Percentiles rank a stretch among this genome's conserved stretches.
Conservation (phyloP, 2,888 invertebrate genomes). For the Drosophila niveifrons region DNA sequence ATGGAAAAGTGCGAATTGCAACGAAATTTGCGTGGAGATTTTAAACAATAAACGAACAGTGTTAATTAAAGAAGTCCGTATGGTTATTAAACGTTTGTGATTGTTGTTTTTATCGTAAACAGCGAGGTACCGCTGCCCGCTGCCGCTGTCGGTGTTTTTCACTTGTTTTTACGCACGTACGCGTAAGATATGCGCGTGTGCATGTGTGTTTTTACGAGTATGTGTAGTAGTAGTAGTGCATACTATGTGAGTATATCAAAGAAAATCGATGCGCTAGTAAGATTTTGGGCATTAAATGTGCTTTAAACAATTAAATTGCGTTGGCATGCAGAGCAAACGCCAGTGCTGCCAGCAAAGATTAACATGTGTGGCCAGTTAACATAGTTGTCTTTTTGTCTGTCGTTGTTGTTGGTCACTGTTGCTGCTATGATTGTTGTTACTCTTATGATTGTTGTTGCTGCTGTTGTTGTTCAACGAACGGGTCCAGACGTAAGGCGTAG, state of each 20-base stretch:
- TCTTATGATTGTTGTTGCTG: slow-evolving; percentile 26
- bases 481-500: slow-evolving; percentile 64
- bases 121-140: not conserved
- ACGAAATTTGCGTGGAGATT: slow-evolving; percentile 24
- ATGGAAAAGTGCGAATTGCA: slow-evolving; percentile 41
- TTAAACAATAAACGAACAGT: slow-evolving; percentile 6
- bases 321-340: slow-evolving; percentile 18
- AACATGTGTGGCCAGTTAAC: slow-evolving; percentile 51
- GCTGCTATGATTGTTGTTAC: slow-evolving; percentile 28
- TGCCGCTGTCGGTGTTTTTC: slow-evolving; percentile 69
- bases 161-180: slow-evolving; percentile 70
- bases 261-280: slow-evolving; percentile 73
- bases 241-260: slow-evolving; percentile 50
- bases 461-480: slow-evolving; percentile 58
- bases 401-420: slow-evolving; percentile 17
- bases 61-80: not conserved
- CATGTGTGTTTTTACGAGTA: slow-evolving; percentile 23
- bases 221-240: slow-evolving; percentile 23
- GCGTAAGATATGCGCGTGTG: slow-evolving; percentile 19
- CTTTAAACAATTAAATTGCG: slow-evolving; percentile 50
- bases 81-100: not conserved
- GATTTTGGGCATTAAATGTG: slow-evolving; percentile 61
- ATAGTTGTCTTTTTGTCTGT: slow-evolving; percentile 15
- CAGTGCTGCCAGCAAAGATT: slow-evolving; percentile 24
- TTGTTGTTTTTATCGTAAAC: slow-evolving; percentile 17